Evolutionary conservation across 2,888 invertebrate genomes (phyloP).

Genomic region (Melanotus villosus): DNA sequence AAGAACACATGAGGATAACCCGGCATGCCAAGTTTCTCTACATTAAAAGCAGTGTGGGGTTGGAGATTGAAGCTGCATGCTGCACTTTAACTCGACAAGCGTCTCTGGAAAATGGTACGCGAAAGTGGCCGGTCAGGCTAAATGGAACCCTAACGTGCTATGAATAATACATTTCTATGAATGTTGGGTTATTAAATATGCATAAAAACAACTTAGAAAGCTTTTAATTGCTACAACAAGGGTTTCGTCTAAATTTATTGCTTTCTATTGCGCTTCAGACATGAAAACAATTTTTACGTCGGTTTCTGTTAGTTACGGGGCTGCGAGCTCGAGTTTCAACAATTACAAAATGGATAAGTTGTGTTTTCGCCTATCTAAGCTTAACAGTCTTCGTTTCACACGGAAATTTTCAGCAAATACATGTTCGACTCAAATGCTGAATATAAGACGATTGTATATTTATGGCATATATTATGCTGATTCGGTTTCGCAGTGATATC

Average conservation of each 20-base stretch:
- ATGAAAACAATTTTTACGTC: slow-evolving; percentile 1
- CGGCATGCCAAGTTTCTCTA: slow-evolving; percentile 5
- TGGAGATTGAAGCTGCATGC: slow-evolving; percentile 5
- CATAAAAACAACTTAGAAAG: slow-evolving; percentile 17
- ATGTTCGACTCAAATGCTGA: no score
- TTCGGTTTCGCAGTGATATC: no score
- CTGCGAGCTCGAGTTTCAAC: background rate
- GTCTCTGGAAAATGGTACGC: background rate
- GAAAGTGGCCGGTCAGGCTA: background rate
- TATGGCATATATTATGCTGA: no score
- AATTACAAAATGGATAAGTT: slow-evolving; percentile 6
- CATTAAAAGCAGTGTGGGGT: slow-evolving; percentile 5
- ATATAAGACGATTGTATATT: no score
- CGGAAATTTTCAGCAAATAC: background rate
- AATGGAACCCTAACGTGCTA: slow-evolving; percentile 9
- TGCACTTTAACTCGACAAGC: slow-evolving; percentile 9
- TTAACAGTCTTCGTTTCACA: background rate
- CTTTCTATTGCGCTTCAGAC: background rate
- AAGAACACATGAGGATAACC: slow-evolving; percentile 2
- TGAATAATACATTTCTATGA: slow-evolving; percentile 17
- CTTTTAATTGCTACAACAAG: slow-evolving; percentile 16
- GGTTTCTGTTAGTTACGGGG: background rate
- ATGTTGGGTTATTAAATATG: slow-evolving; percentile 13
- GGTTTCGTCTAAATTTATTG: slow-evolving; percentile 3
- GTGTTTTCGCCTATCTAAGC: background rate